Evolutionary conservation across 2,797 vertebrate genomes (phyloP).

Genomic region (Rhinoraja longicauda): DNA sequence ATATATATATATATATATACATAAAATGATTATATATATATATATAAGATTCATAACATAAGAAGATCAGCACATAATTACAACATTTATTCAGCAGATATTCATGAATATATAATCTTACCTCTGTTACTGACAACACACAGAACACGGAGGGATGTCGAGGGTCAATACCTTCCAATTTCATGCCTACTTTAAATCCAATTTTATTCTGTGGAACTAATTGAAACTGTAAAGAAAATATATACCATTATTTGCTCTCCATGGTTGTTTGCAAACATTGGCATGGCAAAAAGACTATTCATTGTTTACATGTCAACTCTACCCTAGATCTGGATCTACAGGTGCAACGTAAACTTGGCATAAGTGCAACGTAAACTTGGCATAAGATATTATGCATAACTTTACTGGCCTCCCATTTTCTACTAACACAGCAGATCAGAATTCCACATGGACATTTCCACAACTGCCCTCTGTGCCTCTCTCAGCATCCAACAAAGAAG

Average conservation of each 20-base stretch:
- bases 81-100: neutral
- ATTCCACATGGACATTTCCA: neutral
- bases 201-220: slow-evolving; percentile 54
- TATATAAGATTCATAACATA: neutral
- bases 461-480: neutral
- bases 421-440: neutral
- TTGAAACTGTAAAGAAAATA: slow-evolving; percentile 52
- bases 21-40: neutral
- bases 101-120: slow-evolving; percentile 45
- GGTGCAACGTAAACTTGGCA: neutral
- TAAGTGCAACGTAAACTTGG: neutral
- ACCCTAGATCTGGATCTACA: neutral
- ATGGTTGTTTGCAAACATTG: neutral
- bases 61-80: neutral
- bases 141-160: slow-evolving; percentile 68
- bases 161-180: slow-evolving; percentile 66
- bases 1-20: neutral
- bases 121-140: slow-evolving; percentile 66
- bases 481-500: neutral
- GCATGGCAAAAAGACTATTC: neutral
- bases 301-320: neutral
- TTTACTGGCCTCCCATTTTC: neutral
- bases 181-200: slow-evolving; percentile 68
- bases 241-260: neutral
- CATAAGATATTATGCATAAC: neutral